These are phyloP conservation scores for Hypothenemus hampei DNA, from an alignment of 1,140 invertebrate species.

Conservation along the genomic window DNA sequence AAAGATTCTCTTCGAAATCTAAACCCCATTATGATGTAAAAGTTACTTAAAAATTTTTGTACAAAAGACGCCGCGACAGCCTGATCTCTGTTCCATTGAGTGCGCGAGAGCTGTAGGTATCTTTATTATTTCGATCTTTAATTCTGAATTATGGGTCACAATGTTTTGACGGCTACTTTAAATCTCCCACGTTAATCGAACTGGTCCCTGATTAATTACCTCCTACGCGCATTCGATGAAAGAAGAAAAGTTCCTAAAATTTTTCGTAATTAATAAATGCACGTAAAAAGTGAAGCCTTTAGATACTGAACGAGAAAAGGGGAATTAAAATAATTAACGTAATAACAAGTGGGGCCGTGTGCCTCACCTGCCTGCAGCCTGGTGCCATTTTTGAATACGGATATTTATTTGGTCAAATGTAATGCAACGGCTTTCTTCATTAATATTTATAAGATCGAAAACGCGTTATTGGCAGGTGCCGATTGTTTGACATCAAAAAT, in stretches of 20 bases:
- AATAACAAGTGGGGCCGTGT: conserved; percentile 16
- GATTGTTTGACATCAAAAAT: conserved; percentile 11
- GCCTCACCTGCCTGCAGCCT: conserved; percentile 18
- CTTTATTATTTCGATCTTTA: conserved; percentile 18
- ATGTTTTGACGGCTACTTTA: conserved; percentile 31
- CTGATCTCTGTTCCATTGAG: conserved; percentile 10
- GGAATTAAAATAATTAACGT: conserved; percentile 23
- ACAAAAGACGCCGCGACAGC: conserved; percentile 21
- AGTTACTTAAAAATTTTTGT: conserved; percentile 15
- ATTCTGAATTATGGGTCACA: conserved; percentile 31
- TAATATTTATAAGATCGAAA: conserved; percentile 21
- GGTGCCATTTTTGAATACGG: conserved; percentile 23
- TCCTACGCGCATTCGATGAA: too few species aligned
- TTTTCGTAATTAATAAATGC: too few species aligned
- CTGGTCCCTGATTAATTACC: too few species aligned
- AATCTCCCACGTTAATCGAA: conserved; percentile 12
- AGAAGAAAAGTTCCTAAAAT: too few species aligned
- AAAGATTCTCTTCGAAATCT: conserved; percentile 12
- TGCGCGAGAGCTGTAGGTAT: conserved; percentile 7
- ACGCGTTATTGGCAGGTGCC: conserved; percentile 21
- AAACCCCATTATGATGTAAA: conserved; percentile 21
- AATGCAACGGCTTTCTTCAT: conserved; percentile 22
- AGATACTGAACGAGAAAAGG: neutral
- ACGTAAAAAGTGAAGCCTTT: neutral
- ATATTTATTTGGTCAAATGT: conserved; percentile 24